Conservation (phyloP, 2,888 invertebrate species). For the Polydrusus tereticollis region DNA sequence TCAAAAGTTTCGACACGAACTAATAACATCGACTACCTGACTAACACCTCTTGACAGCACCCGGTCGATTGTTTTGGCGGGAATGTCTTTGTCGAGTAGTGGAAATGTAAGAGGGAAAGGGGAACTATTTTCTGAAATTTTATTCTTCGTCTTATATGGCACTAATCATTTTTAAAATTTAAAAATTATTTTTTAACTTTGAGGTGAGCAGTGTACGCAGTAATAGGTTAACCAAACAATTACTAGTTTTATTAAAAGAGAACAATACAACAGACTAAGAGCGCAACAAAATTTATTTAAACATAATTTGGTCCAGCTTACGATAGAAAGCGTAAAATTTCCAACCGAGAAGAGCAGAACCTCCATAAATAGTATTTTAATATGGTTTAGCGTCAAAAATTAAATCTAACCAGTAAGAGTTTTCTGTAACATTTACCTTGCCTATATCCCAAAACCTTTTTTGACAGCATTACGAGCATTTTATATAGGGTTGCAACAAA, state of each 20-base stretch:
- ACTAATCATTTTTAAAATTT: background rate
- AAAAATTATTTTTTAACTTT: background rate
- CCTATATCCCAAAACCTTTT: no score
- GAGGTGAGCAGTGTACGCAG: background rate
- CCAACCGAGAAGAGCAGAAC: background rate
- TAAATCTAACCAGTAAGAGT: background rate
- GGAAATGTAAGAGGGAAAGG: no score
- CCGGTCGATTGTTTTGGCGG: no score
- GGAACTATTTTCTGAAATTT: no score
- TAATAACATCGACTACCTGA: no score
- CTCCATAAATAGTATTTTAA: background rate
- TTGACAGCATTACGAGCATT: no score
- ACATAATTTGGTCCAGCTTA: conserved; percentile 3
- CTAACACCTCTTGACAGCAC: no score
- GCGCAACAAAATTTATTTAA: background rate
- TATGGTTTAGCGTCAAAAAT: background rate
- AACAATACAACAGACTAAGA: background rate
- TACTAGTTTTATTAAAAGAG: background rate
- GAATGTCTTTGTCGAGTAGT: no score
- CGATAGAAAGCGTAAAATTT: conserved; percentile 30
- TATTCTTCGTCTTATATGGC: no score
- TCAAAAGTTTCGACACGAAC: no score
- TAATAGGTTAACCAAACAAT: background rate
- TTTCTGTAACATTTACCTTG: no score
- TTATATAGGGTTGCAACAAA: no score